Conservation (phyloP, 2,113 vertebrate species). For the Plecotus auritus region DNA sequence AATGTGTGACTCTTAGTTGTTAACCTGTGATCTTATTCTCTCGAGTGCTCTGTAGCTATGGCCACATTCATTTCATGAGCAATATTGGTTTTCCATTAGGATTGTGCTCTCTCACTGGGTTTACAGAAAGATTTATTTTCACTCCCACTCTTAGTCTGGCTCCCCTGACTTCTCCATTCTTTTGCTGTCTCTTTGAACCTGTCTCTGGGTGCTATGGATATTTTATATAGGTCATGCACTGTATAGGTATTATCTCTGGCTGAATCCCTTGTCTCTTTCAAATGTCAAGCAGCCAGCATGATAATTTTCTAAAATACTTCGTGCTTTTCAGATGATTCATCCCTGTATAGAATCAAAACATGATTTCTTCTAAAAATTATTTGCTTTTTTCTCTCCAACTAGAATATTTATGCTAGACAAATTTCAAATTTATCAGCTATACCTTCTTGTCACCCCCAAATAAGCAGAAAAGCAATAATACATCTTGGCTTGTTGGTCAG, state of each 20-base stretch:
- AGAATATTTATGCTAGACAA: neutral
- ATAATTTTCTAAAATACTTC: slow-evolving; percentile 51
- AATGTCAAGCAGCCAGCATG: slow-evolving; percentile 53
- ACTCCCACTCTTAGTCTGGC: slow-evolving; percentile 42
- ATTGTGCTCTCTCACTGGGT: slow-evolving; percentile 39
- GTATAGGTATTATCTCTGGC: slow-evolving; percentile 31
- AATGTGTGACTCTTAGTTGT: slow-evolving; percentile 55
- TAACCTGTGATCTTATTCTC: slow-evolving; percentile 67
- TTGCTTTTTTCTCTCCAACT: neutral
- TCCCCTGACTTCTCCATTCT: slow-evolving; percentile 34
- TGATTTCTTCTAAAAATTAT: neutral
- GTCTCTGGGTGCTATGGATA: slow-evolving; percentile 53
- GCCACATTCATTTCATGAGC: slow-evolving; percentile 38
- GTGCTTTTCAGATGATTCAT: neutral
- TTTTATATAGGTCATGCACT: slow-evolving; percentile 66
- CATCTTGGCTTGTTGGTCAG: neutral
- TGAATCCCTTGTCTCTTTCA: slow-evolving; percentile 51
- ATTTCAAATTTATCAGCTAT: neutral
- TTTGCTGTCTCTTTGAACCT: slow-evolving; percentile 64
- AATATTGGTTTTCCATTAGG: slow-evolving; percentile 41
- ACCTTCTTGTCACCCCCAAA: neutral
- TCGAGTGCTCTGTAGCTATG: neutral
- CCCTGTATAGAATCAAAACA: neutral
- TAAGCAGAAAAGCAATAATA: neutral
- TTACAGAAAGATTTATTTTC: slow-evolving; percentile 65